Base-by-base conservation (phyloP, 2,888 invertebrate species). In the Mesorhabditis spiculigera region DNA sequence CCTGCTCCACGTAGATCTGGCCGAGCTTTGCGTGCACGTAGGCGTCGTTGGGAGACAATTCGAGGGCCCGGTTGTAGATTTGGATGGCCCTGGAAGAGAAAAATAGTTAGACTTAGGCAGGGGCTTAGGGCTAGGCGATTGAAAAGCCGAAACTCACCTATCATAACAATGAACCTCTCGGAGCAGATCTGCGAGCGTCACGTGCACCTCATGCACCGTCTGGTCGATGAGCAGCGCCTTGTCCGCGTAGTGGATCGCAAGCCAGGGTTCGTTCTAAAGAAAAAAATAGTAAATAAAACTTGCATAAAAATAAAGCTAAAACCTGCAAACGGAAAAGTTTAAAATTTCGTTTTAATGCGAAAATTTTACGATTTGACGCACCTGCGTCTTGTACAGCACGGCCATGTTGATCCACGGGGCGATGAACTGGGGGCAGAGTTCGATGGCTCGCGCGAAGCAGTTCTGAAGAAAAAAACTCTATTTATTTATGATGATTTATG, bases 101-200 rank as follows among this genome's bases (percentile, higher is more conserved):
- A 16, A 16, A 65, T 16, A 65, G 16, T n/a, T 16, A 65, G 16
- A 4, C n/a, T 28, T 28, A 28, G 28, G 28, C 28, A 28, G 28
- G 28, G 28, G 28, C 28, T 28, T 28, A 28, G 28, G 28, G 1
- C 28, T 28, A 28, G 28, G 1, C 28, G 28, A 28, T 28, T 28
- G 28, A 28, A 28, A 28, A 4, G 65, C 4, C 65, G 4, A 42
- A 41, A 43, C 16, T 89, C 87, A 93, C 93, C 93, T 89, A 88
- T 98, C 98, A 89, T 98, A 99, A 86, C 99, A 98, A 84, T 97
- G 91, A 1, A 97, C 98, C 89, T 99, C 98, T 87, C 98, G 99
- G 75, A 99, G 90, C n/a, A 98, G 98, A 88, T 99, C 99, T 76
- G 98, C 98, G 81, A 98, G 90, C 89, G 98, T 98, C 86, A 98